These are phyloP conservation scores for Semnopithecus entellus DNA, from an alignment of 2,113 vertebrate genomes.

Conservation along the genomic window DNA sequence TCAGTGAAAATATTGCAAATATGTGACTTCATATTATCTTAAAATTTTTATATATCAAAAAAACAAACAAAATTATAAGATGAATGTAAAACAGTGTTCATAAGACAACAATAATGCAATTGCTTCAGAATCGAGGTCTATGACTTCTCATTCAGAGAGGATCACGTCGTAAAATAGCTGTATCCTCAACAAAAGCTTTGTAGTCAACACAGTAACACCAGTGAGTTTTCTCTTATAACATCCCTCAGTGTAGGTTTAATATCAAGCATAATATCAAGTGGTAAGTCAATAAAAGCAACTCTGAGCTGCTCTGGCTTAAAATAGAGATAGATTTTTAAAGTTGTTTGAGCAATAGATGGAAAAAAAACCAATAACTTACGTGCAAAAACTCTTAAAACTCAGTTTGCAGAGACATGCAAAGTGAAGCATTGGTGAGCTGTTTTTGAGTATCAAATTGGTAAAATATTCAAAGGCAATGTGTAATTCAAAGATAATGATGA, in stretches of 20 bases:
- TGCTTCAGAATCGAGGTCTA: neutral
- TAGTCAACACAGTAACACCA: neutral
- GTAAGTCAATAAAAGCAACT: neutral
- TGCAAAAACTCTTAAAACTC: neutral
- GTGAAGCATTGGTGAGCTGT: neutral
- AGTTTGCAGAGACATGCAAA: neutral
- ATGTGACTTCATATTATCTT: neutral
- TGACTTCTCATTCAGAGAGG: neutral
- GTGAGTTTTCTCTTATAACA: neutral
- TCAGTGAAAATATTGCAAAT: neutral
- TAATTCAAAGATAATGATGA: neutral
- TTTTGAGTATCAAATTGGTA: neutral
- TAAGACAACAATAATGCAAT: neutral
- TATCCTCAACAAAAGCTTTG: neutral
- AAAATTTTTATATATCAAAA: neutral
- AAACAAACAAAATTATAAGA: neutral
- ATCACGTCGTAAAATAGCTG: neutral
- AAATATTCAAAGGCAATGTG: neutral
- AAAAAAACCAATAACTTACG: neutral
- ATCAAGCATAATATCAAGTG: neutral
- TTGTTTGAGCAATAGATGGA: neutral
- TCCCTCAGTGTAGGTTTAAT: neutral
- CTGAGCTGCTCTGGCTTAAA: neutral
- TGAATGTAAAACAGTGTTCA: neutral
- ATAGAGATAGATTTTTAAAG: neutral